Evolutionary conservation across 1,140 invertebrate genomes (phyloP).

Genomic region (Bradynema listronoti): DNA sequence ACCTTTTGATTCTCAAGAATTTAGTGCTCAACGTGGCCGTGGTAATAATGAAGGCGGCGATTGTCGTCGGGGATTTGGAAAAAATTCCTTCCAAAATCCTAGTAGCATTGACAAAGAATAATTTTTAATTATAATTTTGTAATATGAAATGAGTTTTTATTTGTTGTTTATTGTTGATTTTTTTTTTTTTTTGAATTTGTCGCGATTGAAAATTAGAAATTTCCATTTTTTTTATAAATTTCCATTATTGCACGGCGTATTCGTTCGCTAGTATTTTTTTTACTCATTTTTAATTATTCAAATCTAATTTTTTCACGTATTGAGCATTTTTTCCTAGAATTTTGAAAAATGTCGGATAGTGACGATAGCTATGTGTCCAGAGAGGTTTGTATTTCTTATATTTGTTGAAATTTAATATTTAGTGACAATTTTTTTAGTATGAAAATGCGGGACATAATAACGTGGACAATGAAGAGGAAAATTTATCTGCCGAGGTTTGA

Average conservation of each 20-base stretch:
- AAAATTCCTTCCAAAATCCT: too few species aligned
- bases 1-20: too few species aligned
- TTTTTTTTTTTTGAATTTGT: background rate
- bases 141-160: too few species aligned
- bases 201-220: too few species aligned
- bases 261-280: background rate
- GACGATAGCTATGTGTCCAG: slow-evolving; percentile 14
- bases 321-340: background rate
- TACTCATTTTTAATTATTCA: background rate
- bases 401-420: background rate
- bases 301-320: background rate
- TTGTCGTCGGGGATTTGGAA: too few species aligned
- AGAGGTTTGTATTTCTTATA: background rate
- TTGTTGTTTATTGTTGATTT: background rate
- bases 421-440: background rate
- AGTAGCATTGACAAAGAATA: too few species aligned
- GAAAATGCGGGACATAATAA: background rate
- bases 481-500: background rate
- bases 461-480: background rate
- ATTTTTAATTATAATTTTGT: too few species aligned
- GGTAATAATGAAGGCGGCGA: too few species aligned
- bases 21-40: too few species aligned
- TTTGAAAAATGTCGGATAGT: slow-evolving; percentile 12
- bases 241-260: background rate
- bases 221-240: background rate